Percentiles rank a stretch among this genome's conserved stretches.
Evolutionary conservation across 23 tunicate genomes (phyloP).

Genomic region (Aplidium turbinatum): DNA sequence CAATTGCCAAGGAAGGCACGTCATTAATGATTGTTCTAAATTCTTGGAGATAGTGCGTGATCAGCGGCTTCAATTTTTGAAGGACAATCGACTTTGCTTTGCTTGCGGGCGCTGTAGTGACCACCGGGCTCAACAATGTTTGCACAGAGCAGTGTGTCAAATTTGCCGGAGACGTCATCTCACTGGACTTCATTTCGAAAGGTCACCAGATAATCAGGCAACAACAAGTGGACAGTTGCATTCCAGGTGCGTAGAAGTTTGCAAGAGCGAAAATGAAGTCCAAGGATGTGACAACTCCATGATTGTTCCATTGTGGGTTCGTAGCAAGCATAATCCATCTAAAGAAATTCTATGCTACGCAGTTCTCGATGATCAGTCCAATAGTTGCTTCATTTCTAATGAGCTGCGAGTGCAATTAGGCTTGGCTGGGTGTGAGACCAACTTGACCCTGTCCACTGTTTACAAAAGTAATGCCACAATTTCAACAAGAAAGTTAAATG

Average conservation of each 20-base stretch:
- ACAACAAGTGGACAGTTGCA: too few species aligned
- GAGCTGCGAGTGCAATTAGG: constrained; percentile 18
- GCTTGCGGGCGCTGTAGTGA: background rate
- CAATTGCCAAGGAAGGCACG: background rate
- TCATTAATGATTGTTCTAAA: background rate
- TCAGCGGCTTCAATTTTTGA: background rate
- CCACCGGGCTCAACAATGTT: background rate
- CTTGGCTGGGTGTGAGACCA: background rate
- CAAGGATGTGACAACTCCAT: constrained; percentile 15
- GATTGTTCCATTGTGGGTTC: constrained; percentile 13
- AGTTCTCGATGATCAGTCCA: constrained; percentile 18
- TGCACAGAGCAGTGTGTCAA: constrained; percentile 9
- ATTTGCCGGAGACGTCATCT: constrained; percentile 5
- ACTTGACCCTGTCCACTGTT: constrained; percentile 13
- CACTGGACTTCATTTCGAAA: constrained; percentile 4
- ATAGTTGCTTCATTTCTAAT: constrained; percentile 12
- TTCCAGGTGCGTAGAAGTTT: constrained; percentile 15
- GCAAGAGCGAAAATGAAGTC: background rate
- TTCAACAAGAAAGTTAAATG: background rate
- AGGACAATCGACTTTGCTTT: constrained; percentile 2
- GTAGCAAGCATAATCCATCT: background rate
- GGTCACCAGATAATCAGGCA: background rate
- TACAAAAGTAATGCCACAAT: constrained; percentile 9
- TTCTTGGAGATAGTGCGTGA: background rate
- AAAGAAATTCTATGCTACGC: constrained; percentile 25